Percentiles rank a stretch among this genome's conserved stretches.
Conservation (phyloP, 1,140 invertebrate genomes). For the Meloidogyne chitwoodi region DNA sequence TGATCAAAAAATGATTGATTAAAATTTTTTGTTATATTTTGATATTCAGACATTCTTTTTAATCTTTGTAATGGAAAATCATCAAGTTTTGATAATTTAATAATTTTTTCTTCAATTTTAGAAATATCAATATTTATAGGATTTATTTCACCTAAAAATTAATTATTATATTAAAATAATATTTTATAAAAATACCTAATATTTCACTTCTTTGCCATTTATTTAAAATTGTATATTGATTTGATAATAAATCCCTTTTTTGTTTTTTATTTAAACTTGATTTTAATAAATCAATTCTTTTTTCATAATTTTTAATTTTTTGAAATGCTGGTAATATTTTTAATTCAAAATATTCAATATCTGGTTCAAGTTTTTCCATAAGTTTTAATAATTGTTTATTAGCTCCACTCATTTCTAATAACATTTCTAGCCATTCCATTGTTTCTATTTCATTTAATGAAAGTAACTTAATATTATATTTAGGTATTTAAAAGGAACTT, state of each 20-base stretch:
- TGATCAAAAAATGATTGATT: too few relatives aligned
- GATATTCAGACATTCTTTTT: neutral
- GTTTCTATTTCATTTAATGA: conserved; percentile 3
- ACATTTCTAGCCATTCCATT: conserved; percentile 12
- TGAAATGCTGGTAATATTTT: conserved; percentile 5
- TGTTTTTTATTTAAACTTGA: neutral
- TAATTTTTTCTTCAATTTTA: too few relatives aligned
- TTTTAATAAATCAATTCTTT: neutral
- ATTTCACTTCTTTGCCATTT: neutral
- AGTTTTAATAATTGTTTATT: neutral
- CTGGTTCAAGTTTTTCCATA: neutral
- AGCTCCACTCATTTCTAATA: conserved; percentile 11
- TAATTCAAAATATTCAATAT: conserved; percentile 3
- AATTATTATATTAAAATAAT: neutral
- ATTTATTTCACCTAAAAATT: too few relatives aligned
- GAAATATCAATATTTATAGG: too few relatives aligned
- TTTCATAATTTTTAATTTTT: neutral
- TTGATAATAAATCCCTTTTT: neutral
- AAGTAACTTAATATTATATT: neutral
- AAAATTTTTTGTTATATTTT: too few relatives aligned
- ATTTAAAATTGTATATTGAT: neutral
- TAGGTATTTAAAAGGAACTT: too few relatives aligned
- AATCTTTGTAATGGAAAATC: neutral
- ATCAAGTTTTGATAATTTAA: too few relatives aligned
- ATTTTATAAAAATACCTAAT: neutral